Conservation (phyloP, 2,113 vertebrate species). For the Phylloscopus whistleri region DNA sequence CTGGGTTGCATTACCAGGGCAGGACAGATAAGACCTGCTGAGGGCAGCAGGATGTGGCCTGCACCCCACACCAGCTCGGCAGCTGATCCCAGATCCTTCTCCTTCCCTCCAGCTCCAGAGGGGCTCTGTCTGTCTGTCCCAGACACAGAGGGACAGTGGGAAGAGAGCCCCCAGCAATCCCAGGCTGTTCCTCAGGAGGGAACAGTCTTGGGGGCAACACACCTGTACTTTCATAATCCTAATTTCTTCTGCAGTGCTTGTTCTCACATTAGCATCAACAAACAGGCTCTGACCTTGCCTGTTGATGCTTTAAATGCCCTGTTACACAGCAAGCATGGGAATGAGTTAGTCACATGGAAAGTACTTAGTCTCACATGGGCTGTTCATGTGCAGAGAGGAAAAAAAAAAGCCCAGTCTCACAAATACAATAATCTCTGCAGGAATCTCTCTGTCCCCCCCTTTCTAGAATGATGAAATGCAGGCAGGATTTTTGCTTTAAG, state of each 20-base stretch:
- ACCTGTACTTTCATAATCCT: background rate
- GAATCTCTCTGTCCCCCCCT: conserved; percentile 53
- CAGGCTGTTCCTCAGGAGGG: background rate
- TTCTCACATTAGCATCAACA: conserved; percentile 14
- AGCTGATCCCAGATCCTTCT: background rate
- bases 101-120: background rate
- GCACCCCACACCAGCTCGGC: background rate
- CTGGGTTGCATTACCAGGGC: background rate
- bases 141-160: background rate
- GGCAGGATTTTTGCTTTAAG: conserved; percentile 47
- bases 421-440: conserved; percentile 69
- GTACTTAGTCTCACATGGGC: conserved; percentile 73
- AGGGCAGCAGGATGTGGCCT: background rate
- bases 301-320: conserved; percentile 46
- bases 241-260: conserved; percentile 33
- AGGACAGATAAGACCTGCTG: background rate
- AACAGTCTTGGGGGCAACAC: background rate
- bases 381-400: conserved; percentile 64
- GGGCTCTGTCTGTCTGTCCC: background rate
- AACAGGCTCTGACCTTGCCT: conserved; percentile 49
- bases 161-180: background rate
- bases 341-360: conserved; percentile 75
- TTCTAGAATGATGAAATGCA: conserved; percentile 32
- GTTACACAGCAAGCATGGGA: conserved; percentile 61
- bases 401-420: conserved; percentile 33